phyloP scores from a whole-genome alignment of 1,140 invertebrate genomes.

The Brachionus rotundiformis region DNA sequence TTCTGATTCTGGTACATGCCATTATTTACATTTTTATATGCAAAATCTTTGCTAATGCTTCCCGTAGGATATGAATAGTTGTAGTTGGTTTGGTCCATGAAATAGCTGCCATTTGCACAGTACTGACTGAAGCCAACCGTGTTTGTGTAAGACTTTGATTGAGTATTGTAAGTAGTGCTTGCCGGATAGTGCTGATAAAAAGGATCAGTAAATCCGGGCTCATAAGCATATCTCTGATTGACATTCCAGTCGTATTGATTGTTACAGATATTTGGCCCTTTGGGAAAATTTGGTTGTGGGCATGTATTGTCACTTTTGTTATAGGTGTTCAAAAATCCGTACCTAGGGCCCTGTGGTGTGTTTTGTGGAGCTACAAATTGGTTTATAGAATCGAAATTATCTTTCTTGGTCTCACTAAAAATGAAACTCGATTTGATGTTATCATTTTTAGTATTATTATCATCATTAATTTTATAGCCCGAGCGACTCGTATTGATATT shows the following conservation, averaged over 20 bases:
- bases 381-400: background rate
- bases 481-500: background rate
- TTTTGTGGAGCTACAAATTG: background rate
- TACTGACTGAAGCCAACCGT: background rate
- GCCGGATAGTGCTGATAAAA: background rate
- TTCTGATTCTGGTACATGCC: background rate
- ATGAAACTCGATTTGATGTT: conserved; percentile 24
- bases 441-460: conserved; percentile 51
- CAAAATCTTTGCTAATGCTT: background rate
- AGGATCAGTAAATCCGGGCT: background rate
- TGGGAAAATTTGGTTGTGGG: background rate
- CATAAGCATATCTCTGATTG: background rate
- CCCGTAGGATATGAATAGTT: background rate
- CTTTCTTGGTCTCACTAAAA: conserved; percentile 27
- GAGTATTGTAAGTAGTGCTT: background rate
- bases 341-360: background rate
- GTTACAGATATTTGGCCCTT: background rate
- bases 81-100: conserved; percentile 27
- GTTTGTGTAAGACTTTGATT: background rate
- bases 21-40: background rate
- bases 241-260: background rate
- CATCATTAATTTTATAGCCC: conserved; percentile 49
- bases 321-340: conserved; percentile 33
- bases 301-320: background rate
- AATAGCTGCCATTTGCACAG: background rate